These are phyloP conservation scores for Platichthys flesus DNA, from an alignment of 2,113 vertebrate species.

Conservation along the genomic window DNA sequence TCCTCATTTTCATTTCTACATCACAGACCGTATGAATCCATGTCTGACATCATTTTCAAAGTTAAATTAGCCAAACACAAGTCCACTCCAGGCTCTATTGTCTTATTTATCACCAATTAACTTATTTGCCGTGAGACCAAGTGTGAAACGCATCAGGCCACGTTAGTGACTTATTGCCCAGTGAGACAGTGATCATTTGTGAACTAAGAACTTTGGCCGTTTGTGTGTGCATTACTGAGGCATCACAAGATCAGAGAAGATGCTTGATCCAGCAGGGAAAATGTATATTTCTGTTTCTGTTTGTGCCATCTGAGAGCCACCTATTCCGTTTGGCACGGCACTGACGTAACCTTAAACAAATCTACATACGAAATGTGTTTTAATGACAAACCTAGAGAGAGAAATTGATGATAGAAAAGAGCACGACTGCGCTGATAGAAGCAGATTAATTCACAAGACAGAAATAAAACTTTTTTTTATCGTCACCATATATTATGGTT, in stretches of 20 bases:
- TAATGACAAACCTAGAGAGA: not conserved
- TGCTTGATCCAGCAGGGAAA: not conserved
- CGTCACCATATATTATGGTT: not conserved
- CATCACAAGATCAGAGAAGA: not conserved
- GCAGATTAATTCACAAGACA: not conserved
- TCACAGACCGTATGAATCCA: not conserved
- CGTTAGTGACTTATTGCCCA: slow-evolving; percentile 19
- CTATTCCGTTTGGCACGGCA: not conserved
- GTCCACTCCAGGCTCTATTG: slow-evolving; percentile 26
- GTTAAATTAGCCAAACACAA: slow-evolving; percentile 19
- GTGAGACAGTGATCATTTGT: slow-evolving; percentile 15
- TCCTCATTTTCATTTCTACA: slow-evolving; percentile 28
- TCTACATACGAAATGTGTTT: slow-evolving; percentile 2
- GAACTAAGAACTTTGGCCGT: slow-evolving; percentile 54
- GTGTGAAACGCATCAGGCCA: slow-evolving; percentile 11
- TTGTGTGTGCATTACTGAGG: not conserved
- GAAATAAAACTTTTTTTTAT: not conserved
- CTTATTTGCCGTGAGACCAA: slow-evolving; percentile 6
- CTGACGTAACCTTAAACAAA: not conserved
- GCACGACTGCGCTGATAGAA: not conserved
- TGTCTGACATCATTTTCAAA: slow-evolving; percentile 16
- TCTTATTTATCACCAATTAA: slow-evolving; percentile 30
- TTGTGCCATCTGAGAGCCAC: not conserved
- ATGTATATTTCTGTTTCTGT: not conserved
- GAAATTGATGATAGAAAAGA: slow-evolving; percentile 7